Evolutionary conservation across 2,113 vertebrate genomes (phyloP).

Genomic region (Sus scrofa): DNA sequence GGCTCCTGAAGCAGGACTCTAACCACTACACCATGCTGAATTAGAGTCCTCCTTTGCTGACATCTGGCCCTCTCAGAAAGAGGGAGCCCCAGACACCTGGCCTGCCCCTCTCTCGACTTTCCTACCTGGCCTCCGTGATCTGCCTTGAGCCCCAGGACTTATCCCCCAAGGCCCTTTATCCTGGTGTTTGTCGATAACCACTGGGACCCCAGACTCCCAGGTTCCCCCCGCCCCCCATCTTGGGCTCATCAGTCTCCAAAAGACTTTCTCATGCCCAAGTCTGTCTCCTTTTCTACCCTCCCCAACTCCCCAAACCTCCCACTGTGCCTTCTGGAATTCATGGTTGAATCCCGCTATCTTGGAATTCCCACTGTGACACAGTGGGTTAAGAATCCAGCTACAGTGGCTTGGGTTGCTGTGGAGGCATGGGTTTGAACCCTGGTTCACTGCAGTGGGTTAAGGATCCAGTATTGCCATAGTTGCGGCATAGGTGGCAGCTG

Average conservation of each 20-base stretch:
- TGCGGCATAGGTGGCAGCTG: too few species aligned
- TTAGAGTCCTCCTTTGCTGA: not conserved
- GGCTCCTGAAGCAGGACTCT: not conserved
- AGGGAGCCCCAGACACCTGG: not conserved
- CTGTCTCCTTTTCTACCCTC: not conserved
- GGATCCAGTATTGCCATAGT: too few species aligned
- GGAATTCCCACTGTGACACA: too few species aligned
- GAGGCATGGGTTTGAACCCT: too few species aligned
- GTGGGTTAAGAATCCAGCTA: too few species aligned
- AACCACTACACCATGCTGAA: rapidly evolving
- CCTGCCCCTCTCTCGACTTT: not conserved
- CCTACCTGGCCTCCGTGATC: rapidly evolving
- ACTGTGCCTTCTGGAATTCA: not conserved
- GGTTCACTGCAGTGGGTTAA: too few species aligned
- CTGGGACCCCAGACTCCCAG: not conserved
- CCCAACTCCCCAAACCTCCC: not conserved
- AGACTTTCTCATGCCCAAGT: not conserved
- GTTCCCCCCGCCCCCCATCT: too few species aligned
- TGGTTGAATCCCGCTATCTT: too few species aligned
- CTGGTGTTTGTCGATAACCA: too few species aligned
- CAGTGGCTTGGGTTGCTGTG: too few species aligned
- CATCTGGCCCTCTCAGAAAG: too few species aligned
- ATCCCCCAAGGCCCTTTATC: not conserved
- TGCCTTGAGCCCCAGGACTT: not conserved
- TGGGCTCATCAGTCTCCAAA: not conserved